Base-by-base conservation (phyloP, 2,888 invertebrate genomes). In the Trichacis sp. region DNA sequence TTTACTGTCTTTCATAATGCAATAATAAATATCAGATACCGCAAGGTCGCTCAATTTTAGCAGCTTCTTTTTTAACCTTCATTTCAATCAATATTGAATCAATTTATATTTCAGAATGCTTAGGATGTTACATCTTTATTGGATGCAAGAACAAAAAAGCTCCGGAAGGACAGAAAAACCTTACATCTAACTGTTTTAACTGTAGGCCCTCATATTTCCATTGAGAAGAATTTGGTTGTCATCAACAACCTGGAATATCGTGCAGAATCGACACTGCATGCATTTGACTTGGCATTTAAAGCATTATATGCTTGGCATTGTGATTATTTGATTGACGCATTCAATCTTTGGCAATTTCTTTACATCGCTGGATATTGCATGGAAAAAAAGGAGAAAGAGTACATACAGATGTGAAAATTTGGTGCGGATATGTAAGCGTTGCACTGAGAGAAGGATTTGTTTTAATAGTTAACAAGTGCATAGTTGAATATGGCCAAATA, bases 281-380 rank as follows among this genome's bases (percentile, higher is more conserved):
- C 50, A 4, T 50, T 57, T 11, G 50, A 57, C 43, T 36, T 50
- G 20, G 49, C 50, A 9, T 36, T 57, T 5, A 57, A 49, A 20
- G 18, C 19, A 1, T 57, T 17, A 5, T 45, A 12, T n/a, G 20
- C 45, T 8, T 20, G 49, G 8, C 19, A 50, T 19, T 48, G 40
- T 11, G 36, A 19, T 6, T 57, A 50, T 20, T 33, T 49, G 14
- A 11, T n/a, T 14, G 50, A 57, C 20, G 50, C 50, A 14, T 14
- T 33, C 6, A 15, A 30, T 19, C 5, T 57, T 9, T 57, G 50
- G 50, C 19, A 20, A 11, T 57, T 57, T 20, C 18, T 57, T 2
- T 43, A 57, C 14, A 15, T 1, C 14, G 46, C 46, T 33, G 54
- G 46, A 2, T 47, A 24, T 15, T 46, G 46, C 6, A 46, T 46